These are phyloP conservation scores for Pteronura brasiliensis DNA, from an alignment of 2,113 vertebrate species.

Conservation along the genomic window DNA sequence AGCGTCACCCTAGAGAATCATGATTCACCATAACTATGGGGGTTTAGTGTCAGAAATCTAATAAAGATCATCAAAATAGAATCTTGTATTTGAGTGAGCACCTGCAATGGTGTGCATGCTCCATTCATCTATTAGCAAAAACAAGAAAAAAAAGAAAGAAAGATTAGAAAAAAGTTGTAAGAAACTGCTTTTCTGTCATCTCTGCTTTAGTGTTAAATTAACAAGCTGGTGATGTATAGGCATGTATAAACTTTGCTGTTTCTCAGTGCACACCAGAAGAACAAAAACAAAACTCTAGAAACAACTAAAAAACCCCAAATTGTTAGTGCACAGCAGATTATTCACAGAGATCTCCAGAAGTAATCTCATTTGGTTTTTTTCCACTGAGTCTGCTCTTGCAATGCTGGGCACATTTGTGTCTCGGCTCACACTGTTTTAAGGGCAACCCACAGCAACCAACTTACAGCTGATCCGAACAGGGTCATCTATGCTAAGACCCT, in stretches of 20 bases:
- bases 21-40: not conserved
- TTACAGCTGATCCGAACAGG: conserved; percentile 11
- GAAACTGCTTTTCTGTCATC: not conserved
- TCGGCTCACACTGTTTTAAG: not conserved
- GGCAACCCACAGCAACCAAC: not conserved
- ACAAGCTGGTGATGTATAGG: not conserved
- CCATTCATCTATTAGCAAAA: not conserved
- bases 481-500: not conserved
- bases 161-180: not conserved
- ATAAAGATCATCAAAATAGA: conserved; percentile 26
- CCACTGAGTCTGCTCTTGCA: not conserved
- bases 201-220: conserved; percentile 4
- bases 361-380: not conserved
- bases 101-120: not conserved
- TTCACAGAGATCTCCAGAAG: not conserved
- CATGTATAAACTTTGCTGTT: not conserved
- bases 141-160: not conserved
- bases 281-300: not conserved
- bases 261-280: not conserved
- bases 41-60: conserved; percentile 24
- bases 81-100: not conserved
- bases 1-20: not conserved
- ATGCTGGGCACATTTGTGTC: not conserved
- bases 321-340: not conserved
- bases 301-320: not conserved